A percentile compares a stretch with the other conserved stretches of the same genome.
phyloP scores from a whole-genome alignment of 2,797 vertebrate genomes.

The Manis crassicaudata region DNA sequence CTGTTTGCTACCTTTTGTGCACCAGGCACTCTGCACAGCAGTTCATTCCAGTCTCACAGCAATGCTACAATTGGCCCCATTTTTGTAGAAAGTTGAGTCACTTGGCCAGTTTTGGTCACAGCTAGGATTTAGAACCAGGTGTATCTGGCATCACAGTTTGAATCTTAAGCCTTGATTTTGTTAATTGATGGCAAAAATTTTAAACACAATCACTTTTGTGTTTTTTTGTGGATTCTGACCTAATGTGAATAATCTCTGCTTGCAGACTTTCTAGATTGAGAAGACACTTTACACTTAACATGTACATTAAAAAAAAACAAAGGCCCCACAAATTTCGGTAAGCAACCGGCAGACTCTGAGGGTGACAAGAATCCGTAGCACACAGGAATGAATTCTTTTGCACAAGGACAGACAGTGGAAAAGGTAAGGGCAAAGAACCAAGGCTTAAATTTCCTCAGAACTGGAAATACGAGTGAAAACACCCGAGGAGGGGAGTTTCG shows the following conservation, averaged over 20 bases:
- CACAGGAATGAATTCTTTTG: not conserved
- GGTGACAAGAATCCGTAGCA: not conserved
- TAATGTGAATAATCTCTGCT: not conserved
- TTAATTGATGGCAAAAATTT: not conserved
- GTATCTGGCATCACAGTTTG: not conserved
- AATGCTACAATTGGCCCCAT: not conserved
- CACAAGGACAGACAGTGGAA: not conserved
- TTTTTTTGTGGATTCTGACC: not conserved
- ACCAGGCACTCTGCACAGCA: not conserved
- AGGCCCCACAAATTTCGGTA: not conserved
- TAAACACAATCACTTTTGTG: not conserved
- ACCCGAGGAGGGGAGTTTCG: not conserved
- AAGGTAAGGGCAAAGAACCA: slow-evolving; percentile 10
- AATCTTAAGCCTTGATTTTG: not conserved
- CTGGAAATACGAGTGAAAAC: not conserved
- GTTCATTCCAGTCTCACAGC: not conserved
- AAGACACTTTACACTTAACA: not conserved
- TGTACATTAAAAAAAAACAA: not conserved
- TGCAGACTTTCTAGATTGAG: not conserved
- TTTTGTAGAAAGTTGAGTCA: not conserved
- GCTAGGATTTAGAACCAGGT: not conserved
- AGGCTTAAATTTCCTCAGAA: not conserved
- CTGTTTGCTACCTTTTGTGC: not conserved
- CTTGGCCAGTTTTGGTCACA: not conserved
- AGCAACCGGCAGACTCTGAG: not conserved